Conservation (phyloP, 2,113 vertebrate species). For the Xenopus borealis region DNA sequence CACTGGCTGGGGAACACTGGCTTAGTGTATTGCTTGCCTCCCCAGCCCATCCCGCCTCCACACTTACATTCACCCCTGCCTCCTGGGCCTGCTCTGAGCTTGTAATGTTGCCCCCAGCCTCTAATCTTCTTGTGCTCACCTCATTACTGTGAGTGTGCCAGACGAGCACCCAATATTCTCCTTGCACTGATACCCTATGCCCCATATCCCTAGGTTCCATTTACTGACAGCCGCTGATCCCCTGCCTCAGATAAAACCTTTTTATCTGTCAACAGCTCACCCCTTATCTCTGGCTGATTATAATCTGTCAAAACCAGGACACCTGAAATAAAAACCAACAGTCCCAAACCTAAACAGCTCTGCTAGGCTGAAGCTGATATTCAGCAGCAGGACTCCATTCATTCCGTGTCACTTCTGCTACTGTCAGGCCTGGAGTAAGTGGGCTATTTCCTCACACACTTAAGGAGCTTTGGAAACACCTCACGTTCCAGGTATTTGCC, state of each 20-base stretch:
- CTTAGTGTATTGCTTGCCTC: too few species aligned
- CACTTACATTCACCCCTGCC: not conserved
- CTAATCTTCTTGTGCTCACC: slow-evolving; percentile 17
- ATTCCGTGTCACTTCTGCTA: slow-evolving; percentile 1
- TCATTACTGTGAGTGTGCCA: slow-evolving; percentile 17
- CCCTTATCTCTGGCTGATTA: slow-evolving; percentile 15
- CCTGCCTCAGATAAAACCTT: slow-evolving; percentile 13
- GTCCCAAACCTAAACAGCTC: not conserved
- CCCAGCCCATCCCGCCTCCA: not conserved
- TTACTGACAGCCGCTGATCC: slow-evolving; percentile 14
- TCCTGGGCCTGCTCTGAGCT: not conserved
- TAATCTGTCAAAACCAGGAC: slow-evolving; percentile 21
- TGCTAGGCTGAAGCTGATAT: not conserved
- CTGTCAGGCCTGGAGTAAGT: slow-evolving; percentile 5
- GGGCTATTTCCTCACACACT: not conserved
- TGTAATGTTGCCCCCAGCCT: not conserved
- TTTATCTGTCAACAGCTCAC: slow-evolving; percentile 35
- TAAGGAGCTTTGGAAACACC: too few species aligned
- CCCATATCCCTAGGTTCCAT: slow-evolving; percentile 8
- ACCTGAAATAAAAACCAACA: slow-evolving; percentile 9
- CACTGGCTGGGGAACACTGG: too few species aligned
- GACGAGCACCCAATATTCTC: not conserved
- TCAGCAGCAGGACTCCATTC: slow-evolving; percentile 9
- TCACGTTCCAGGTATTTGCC: too few species aligned
- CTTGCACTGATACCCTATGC: slow-evolving; percentile 6